A percentile compares a stretch with the other conserved stretches of the same genome.
Evolutionary conservation across 2,113 vertebrate genomes (phyloP).

Genomic region (Channa argus): DNA sequence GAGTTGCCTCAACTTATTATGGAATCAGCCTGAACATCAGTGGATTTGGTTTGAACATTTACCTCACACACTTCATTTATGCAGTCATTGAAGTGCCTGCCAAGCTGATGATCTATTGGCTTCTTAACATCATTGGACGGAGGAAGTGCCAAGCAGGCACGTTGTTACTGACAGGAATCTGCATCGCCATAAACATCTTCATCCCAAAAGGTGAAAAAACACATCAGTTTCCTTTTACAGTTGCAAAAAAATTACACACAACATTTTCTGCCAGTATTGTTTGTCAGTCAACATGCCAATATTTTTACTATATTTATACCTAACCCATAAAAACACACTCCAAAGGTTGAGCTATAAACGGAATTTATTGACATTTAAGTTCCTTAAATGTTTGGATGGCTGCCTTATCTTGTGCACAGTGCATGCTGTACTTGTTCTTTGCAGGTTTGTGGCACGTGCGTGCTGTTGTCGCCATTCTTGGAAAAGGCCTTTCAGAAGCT

Average conservation of each 20-base stretch:
- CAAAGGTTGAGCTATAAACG: too few species aligned
- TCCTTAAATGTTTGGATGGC: too few species aligned
- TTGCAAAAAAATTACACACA: too few species aligned
- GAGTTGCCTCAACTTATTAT: slow-evolving; percentile 79
- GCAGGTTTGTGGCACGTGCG: slow-evolving; percentile 76
- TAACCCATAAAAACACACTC: too few species aligned
- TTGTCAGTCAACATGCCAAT: too few species aligned
- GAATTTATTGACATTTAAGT: too few species aligned
- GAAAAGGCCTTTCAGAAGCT: slow-evolving; percentile 87
- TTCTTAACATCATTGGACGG: slow-evolving; percentile 69
- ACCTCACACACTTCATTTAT: slow-evolving; percentile 83
- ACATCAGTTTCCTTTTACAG: neutral
- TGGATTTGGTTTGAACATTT: slow-evolving; percentile 78
- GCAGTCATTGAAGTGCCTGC: slow-evolving; percentile 78
- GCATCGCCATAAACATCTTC: slow-evolving; percentile 78
- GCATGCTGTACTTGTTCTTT: neutral
- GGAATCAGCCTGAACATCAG: slow-evolving; percentile 82
- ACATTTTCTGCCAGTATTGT: too few species aligned
- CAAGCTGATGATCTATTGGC: slow-evolving; percentile 69
- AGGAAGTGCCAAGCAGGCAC: slow-evolving; percentile 66
- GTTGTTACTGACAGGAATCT: slow-evolving; percentile 69
- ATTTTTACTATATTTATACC: too few species aligned
- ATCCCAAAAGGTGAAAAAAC: slow-evolving; percentile 73
- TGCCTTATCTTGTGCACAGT: neutral
- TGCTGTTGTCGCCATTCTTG: slow-evolving; percentile 76